phyloP scores from a whole-genome alignment of 1,140 invertebrate genomes.

The Chionoecetes opilio region DNA sequence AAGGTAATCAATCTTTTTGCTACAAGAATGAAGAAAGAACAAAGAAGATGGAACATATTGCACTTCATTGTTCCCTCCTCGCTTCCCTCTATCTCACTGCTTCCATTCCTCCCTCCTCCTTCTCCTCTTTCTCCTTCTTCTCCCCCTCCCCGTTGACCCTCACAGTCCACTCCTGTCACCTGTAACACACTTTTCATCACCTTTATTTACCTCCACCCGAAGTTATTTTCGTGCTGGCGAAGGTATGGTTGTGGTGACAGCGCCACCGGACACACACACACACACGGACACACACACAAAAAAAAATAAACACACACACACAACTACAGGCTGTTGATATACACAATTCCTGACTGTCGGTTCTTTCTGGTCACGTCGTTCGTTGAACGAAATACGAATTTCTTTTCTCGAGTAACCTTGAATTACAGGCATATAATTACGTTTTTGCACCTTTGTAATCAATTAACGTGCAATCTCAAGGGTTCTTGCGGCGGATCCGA shows the following conservation, averaged over 20 bases:
- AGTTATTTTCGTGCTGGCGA: background rate
- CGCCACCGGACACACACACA: background rate
- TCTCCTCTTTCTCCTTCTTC: constrained; percentile 6
- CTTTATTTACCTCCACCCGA: background rate
- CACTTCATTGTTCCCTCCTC: background rate
- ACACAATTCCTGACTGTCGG: background rate
- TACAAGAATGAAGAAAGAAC: background rate
- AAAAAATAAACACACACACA: background rate
- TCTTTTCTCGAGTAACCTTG: too few species aligned
- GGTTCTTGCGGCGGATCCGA: too few species aligned
- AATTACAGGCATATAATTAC: too few species aligned
- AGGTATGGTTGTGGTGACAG: background rate
- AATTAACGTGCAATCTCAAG: too few species aligned
- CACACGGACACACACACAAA: constrained; percentile 5
- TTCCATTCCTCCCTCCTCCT: background rate
- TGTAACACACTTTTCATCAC: constrained; percentile 1
- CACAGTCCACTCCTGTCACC: background rate
- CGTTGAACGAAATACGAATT: too few species aligned
- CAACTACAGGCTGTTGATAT: background rate
- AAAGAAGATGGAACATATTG: background rate
- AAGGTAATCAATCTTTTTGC: background rate
- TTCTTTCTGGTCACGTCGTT: too few species aligned
- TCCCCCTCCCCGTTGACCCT: too few species aligned
- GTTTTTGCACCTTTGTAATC: too few species aligned
- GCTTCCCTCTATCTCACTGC: too few species aligned